Conservation (phyloP, 2,888 invertebrate genomes). For the Pachliopta kotzebuea region DNA sequence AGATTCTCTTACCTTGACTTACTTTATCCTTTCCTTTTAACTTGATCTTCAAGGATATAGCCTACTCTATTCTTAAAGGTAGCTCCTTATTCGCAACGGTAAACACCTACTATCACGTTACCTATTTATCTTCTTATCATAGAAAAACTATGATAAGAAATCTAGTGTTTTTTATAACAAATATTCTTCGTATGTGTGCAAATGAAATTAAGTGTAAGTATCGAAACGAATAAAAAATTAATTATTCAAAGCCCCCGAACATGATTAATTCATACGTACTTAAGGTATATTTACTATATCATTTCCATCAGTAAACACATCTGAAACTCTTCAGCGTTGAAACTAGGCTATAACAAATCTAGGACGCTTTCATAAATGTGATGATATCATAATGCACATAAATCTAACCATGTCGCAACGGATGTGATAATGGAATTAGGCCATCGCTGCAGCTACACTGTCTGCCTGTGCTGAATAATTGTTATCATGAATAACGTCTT, state of each 20-base stretch:
- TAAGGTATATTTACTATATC: conserved; percentile 18
- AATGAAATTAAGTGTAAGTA: not conserved
- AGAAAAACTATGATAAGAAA: too few relatives aligned
- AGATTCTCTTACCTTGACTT: too few relatives aligned
- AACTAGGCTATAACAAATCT: conserved; percentile 50
- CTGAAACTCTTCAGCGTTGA: conserved; percentile 51
- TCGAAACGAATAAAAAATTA: conserved; percentile 4
- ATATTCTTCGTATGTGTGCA: not conserved
- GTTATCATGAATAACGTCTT: conserved; percentile 38
- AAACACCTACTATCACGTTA: too few relatives aligned
- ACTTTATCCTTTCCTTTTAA: too few relatives aligned
- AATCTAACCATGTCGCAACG: conserved; percentile 43
- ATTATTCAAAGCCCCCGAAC: conserved; percentile 12
- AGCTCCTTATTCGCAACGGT: too few relatives aligned
- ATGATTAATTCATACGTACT: conserved; percentile 23
- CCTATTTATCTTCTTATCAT: too few relatives aligned
- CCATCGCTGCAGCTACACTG: conserved; percentile 33
- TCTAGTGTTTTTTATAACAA: too few relatives aligned
- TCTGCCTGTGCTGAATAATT: conserved; percentile 37
- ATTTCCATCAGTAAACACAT: conserved; percentile 28
- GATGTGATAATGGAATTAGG: conserved; percentile 45
- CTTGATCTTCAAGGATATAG: too few relatives aligned
- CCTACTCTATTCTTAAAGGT: too few relatives aligned
- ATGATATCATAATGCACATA: conserved; percentile 50
- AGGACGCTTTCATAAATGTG: conserved; percentile 49